Evolutionary conservation across 2,888 invertebrate genomes (phyloP).

Genomic region (Drosophila ezoana): DNA sequence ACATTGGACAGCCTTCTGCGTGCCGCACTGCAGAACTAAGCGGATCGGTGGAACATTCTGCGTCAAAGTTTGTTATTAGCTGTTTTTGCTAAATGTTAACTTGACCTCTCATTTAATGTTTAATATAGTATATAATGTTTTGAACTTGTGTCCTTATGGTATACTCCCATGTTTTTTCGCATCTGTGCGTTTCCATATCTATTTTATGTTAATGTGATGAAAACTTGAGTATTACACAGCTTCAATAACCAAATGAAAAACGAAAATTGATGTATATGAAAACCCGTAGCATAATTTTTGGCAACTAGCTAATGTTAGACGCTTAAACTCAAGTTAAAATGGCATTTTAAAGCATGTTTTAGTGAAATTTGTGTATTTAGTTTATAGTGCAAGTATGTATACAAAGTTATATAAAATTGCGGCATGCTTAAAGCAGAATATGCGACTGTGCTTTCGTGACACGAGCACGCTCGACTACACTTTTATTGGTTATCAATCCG

Average conservation of each 20-base stretch:
- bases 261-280: slow-evolving; percentile 4
- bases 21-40: slow-evolving; percentile 73
- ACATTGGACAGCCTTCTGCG: slow-evolving; percentile 72
- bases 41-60: slow-evolving; percentile 16
- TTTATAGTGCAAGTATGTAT: slow-evolving; percentile 27
- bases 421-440: not conserved
- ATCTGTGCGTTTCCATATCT: slow-evolving; percentile 35
- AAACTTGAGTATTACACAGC: slow-evolving; percentile 51
- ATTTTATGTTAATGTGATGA: slow-evolving; percentile 42
- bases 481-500: too few relatives aligned
- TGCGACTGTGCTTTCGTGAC: not conserved
- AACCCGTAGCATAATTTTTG: slow-evolving; percentile 64
- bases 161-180: slow-evolving; percentile 27
- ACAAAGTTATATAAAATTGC: slow-evolving; percentile 29
- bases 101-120: slow-evolving; percentile 29
- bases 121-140: slow-evolving; percentile 48
- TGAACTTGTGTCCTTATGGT: slow-evolving; percentile 68
- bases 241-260: slow-evolving; percentile 44
- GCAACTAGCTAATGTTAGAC: slow-evolving; percentile 64
- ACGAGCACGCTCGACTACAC: not conserved
- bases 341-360: slow-evolving; percentile 68
- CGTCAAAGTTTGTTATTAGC: slow-evolving; percentile 28
- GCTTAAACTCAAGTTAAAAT: slow-evolving; percentile 28
- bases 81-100: slow-evolving; percentile 17
- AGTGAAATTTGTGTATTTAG: slow-evolving; percentile 50